Evolutionary conservation across 2,113 vertebrate genomes (phyloP), one percentile per base, ranked within the genome.

Genomic region (Tychaedon coryphoeus): DNA sequence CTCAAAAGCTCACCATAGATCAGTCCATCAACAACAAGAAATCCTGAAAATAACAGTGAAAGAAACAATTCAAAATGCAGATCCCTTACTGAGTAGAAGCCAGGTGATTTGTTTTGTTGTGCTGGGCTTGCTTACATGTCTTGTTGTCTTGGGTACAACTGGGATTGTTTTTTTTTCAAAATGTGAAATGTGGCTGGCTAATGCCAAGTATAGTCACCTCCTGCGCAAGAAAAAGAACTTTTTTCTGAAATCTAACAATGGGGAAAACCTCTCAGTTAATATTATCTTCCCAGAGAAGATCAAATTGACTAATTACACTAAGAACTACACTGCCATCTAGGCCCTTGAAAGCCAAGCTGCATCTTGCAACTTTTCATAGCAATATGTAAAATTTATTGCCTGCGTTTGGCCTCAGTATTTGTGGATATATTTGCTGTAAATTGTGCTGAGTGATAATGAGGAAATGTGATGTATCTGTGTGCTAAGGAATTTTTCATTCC

Each of bases 221-320:
- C 98, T 99, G 31, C 98, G 97, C 29, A 98, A 99, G 96, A 99
- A 99, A 92, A 98, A 98, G 81, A 98, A 98, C 62, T 97, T 98
- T 57, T 98, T 99, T 84, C 97, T 99, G 71, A 98, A 97, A 18
- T 98, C 97, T 73, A 96, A 74, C 48, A 72, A 97, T 18, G 98
- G 98, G 5, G 98, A 98, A 69, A 98, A 99, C 33, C 97, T 98
- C 90, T 98, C 99, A 0, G 98, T 99, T 69, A 99, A 99, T 95
- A 98, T 99, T 96, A 99, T 99, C 93, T 98, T 99, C 93, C 99
- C 99, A 3, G 99, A 99, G 96, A 99, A 99, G 97, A 98, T 98
- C 93, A 98, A 98, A 96, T 97, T 99, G 96, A 97, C 98, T 93
- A 98, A 98, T 97, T 98, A 99, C 95, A 97, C 97, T 91, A 98